These are phyloP conservation scores for Aurelia coerulea DNA, from an alignment of 30 jellyfish, hydroid and myxozoan genomes.

Conservation along the genomic window DNA sequence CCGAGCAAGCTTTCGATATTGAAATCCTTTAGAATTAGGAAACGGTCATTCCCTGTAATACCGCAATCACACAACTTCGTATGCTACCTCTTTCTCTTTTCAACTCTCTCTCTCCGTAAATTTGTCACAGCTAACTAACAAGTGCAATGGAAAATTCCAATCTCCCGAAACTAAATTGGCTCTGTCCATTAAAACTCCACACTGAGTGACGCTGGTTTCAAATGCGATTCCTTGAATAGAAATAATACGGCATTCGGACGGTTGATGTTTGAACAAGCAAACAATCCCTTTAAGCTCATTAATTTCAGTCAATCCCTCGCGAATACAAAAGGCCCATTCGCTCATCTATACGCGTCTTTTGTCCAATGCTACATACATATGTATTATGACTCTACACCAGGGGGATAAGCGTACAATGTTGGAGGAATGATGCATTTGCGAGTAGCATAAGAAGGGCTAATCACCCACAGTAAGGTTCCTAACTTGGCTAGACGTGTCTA, in stretches of 20 bases:
- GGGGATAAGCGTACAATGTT: constrained; percentile 32
- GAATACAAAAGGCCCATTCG: constrained; percentile 42
- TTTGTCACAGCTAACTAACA: no score
- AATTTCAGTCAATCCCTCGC: constrained; percentile 73
- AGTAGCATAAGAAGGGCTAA: constrained; percentile 4
- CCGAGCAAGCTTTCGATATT: no score
- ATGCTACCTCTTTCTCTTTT: no score
- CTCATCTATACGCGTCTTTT: constrained; percentile 30
- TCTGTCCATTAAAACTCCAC: no score
- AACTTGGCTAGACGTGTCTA: constrained; percentile 30
- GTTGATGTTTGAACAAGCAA: constrained; percentile 51
- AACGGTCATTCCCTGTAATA: no score
- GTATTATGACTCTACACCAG: background rate
- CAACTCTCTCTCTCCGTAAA: no score
- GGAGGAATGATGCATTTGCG: constrained; percentile 36
- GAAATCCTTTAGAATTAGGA: no score
- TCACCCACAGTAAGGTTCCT: constrained; percentile 55
- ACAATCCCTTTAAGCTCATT: constrained; percentile 65
- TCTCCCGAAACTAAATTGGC: no score
- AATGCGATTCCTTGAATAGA: constrained; percentile 21
- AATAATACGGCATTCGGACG: constrained; percentile 27
- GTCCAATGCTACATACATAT: background rate
- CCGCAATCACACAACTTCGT: no score
- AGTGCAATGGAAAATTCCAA: no score
- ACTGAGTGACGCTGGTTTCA: background rate